Base-by-base conservation (phyloP, 2,797 vertebrate species). In the Lutjanus argentimaculatus region DNA sequence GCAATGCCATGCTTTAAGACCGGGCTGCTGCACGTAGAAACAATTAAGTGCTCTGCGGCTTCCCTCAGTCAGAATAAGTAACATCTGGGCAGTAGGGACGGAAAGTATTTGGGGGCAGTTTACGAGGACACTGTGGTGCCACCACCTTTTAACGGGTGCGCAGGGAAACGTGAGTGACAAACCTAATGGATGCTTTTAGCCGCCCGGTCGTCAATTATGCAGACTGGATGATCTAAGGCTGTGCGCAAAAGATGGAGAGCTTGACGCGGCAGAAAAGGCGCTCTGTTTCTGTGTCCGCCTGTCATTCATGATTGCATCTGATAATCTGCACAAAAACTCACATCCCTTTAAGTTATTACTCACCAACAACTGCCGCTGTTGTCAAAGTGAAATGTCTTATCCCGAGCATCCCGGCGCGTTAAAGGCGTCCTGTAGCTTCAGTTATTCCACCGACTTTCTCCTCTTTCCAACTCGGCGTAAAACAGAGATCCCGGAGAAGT, bases 321-420 rank as follows among this genome's bases (percentile, higher is more conserved):
- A 13, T 3, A 19, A 69, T 13, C 25, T n/a, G 5, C 40, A 42
- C 14, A 53, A 30, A 25, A 67, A 56, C 7, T 9, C n/a, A 0
- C 1, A n/a, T 3, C 45, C 4, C 12, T 6, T 9, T 1, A 2
- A 15, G 9, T 8, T 14, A 2, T 73, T 53, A 93, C 94, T 93
- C 69, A 95, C 94, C 91, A 17, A 53, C 43, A 36, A 83, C 70
- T 46, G 89, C 56, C 21, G 25, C 65, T 52, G 89, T 7, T 74
- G 86, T 84, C 80, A 88, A 59, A 55, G 68, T 53, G 74, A 86
- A 72, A 77, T 3, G 83, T 30, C 49, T 72, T 8, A n/a, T 56
- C 58, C 46, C 51, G 51, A 68, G 83, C 92, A 94, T 93, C 89
- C 72, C 85, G 82, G 36, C 82, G 69, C 81, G 8, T 74, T 30